These are phyloP conservation scores for Cataglyphis albicans DNA, from an alignment of 2,888 invertebrate genomes.

Conservation along the genomic window DNA sequence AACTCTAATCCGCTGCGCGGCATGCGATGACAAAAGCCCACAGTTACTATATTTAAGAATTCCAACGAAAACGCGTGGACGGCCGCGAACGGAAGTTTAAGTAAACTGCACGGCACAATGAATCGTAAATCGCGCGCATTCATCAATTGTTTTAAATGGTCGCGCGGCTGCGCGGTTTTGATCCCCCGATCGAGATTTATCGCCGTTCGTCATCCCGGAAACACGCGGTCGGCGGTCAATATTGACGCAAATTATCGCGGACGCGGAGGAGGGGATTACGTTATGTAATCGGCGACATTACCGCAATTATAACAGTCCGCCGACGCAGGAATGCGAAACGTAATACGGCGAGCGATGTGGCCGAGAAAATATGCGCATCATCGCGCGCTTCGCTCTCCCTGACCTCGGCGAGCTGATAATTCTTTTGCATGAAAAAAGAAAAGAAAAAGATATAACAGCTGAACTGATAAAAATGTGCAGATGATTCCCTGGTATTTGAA, in stretches of 20 bases:
- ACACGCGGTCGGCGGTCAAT: slow-evolving; percentile 43
- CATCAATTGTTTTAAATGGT: slow-evolving; percentile 14
- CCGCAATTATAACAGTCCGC: slow-evolving; percentile 51
- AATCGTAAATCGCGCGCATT: slow-evolving; percentile 3
- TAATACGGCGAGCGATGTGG: slow-evolving; percentile 27
- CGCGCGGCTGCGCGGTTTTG: slow-evolving; percentile 4
- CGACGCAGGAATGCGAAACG: slow-evolving; percentile 44
- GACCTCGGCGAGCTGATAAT: slow-evolving; percentile 30
- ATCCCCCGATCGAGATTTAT: slow-evolving; percentile 46
- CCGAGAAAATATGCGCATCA: slow-evolving; percentile 15
- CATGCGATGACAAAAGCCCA: background rate
- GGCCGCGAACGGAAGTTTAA: slow-evolving; percentile 32
- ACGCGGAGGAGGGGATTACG: slow-evolving; percentile 60
- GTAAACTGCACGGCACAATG: slow-evolving; percentile 2
- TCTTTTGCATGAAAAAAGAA: slow-evolving; percentile 17
- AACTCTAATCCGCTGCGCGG: slow-evolving; percentile 18
- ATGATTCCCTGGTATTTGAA: background rate
- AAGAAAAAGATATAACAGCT: background rate
- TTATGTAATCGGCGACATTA: slow-evolving; percentile 60
- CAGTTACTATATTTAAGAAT: slow-evolving; percentile 27
- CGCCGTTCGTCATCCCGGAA: slow-evolving; percentile 55
- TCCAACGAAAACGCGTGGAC: slow-evolving; percentile 1
- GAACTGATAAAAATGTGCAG: slow-evolving; percentile 13
- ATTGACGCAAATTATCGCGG: slow-evolving; percentile 65
- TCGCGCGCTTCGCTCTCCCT: slow-evolving; percentile 31